A percentile compares a stretch with the other conserved stretches of the same genome.
Evolutionary conservation across 2,797 vertebrate species (phyloP).

Genomic region (Macropodus opercularis): DNA sequence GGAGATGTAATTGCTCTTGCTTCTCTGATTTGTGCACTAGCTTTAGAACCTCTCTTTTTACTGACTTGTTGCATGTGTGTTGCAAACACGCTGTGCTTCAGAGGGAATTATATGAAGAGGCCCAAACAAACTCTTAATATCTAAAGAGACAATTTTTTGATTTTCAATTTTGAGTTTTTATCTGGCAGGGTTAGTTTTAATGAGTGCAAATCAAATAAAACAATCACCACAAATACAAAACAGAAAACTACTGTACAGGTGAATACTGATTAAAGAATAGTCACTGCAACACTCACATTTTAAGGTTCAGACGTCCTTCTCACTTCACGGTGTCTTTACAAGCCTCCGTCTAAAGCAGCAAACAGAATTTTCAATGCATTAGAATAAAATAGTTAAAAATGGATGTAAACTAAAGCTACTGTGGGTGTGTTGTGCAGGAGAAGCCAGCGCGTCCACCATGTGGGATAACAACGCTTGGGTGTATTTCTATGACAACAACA

Average conservation of each 20-base stretch:
- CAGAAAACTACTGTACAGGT: neutral
- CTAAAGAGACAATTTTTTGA: neutral
- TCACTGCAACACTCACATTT: neutral
- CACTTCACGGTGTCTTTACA: no score
- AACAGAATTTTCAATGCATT: no score
- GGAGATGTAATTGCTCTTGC: constrained; percentile 15
- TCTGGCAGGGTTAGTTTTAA: neutral
- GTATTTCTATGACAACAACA: constrained; percentile 91
- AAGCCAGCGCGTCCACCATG: constrained; percentile 98
- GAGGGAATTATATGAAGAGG: neutral
- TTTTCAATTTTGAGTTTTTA: neutral
- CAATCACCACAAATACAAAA: neutral
- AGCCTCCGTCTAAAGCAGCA: no score
- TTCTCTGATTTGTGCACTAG: constrained; percentile 20
- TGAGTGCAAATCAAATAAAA: neutral
- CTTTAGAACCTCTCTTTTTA: constrained; percentile 19
- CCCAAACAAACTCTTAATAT: constrained; percentile 7
- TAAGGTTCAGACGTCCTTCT: no score
- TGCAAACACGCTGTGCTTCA: constrained; percentile 13
- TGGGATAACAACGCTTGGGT: constrained; percentile 98
- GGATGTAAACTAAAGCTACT: no score
- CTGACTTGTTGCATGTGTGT: constrained; percentile 13
- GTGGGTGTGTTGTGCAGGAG: constrained; percentile 80
- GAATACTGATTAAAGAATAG: neutral
- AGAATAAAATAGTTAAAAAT: no score